Evolutionary conservation across 2,888 invertebrate species (phyloP).

Genomic region (Stenotaenia linearis): DNA sequence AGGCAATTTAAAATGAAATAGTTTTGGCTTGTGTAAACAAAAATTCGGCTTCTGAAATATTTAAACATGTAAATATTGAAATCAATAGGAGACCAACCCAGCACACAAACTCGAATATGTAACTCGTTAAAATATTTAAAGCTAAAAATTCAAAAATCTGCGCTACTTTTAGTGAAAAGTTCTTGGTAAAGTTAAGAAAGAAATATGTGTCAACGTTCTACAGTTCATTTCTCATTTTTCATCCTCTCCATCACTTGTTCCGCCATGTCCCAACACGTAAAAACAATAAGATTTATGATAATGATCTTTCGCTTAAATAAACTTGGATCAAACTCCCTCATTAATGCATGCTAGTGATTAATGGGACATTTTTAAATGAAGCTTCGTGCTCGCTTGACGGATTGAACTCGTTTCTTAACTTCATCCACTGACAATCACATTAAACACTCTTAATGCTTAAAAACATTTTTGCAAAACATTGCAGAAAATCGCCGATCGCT

Average conservation of each 20-base stretch:
- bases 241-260: neutral
- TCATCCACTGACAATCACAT: constrained; percentile 3
- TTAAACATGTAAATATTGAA: neutral
- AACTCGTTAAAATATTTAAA: too few relatives aligned
- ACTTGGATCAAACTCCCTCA: constrained; percentile 24
- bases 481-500: neutral
- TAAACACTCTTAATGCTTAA: neutral
- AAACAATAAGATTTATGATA: constrained; percentile 26
- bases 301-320: constrained; percentile 24
- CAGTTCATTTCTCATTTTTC: neutral
- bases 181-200: too few relatives aligned
- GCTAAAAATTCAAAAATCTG: neutral
- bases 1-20: too few relatives aligned
- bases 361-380: constrained; percentile 12
- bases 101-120: too few relatives aligned
- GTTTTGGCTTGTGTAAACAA: neutral
- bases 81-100: neutral
- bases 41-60: neutral
- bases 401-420: neutral
- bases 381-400: neutral
- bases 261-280: neutral
- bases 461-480: neutral
- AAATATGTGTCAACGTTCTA: neutral
- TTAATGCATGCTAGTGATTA: constrained; percentile 19
- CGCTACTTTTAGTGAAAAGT: too few relatives aligned